Base-by-base conservation (phyloP, 2,113 vertebrate genomes). In the Geococcyx californianus region DNA sequence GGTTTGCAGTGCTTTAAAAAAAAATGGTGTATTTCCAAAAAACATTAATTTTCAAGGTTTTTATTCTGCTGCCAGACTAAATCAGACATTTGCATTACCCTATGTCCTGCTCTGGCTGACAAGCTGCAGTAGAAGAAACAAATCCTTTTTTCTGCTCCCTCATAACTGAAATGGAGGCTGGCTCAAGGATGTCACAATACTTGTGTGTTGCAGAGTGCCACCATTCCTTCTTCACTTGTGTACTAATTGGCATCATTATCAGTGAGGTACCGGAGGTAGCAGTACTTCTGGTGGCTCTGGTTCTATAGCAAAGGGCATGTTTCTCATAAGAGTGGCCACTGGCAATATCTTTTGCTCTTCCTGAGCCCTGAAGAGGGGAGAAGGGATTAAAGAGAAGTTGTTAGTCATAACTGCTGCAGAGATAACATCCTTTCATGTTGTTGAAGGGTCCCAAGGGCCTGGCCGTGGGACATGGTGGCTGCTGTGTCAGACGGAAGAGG, bases 401-500 rank as follows among this genome's bases (percentile, higher is more conserved):
- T 74, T 80, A 52, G 25, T 63, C 72, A 12, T 12, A 51, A 68
- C 42, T 91, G 16, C 82, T 77, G 28, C 52, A 76, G n/a, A 93
- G 83, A 94, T 83, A 79, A 82, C 69, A 52, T 91, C 42, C 51
- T 87, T 94, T 94, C 93, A 49, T 93, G 85, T 95, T 91, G 85
- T 70, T 91, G 87, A 94, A 97, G 98, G 97, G 49, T 98, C 97
- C 90, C 98, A 97, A 70, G 97, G 98, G 68, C 98, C 98, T 67
- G 98, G 98, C 87, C 98, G 97, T 91, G 99, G 99, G 59, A 95
- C 98, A 74, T 99, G 99, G 99, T 99, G 99, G 94, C 98, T 99
- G 51, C 98, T 99, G 59, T 99, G 99, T 94, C 99, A 99, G 94
- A 99, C 98, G 23, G 99, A 99, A 97, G 98, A 99, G 80, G 98